Conservation (phyloP, 1,140 invertebrate species). For the Drosophila takahashii region DNA sequence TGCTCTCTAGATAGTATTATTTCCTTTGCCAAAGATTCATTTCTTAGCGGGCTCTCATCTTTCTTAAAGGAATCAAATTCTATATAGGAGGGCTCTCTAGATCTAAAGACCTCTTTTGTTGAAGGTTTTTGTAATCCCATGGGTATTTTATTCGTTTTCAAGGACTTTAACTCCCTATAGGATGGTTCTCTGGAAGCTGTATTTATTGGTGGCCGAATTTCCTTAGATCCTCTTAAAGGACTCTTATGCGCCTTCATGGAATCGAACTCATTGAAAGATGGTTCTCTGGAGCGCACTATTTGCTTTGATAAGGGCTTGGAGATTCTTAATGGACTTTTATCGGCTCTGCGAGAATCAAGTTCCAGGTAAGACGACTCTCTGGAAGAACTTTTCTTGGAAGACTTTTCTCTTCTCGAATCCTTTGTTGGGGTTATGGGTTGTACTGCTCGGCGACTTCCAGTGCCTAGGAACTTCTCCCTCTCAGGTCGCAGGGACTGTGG, state of each 20-base stretch:
- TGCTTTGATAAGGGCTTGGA: background rate
- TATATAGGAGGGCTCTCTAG: conserved; percentile 11
- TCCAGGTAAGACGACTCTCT: conserved; percentile 27
- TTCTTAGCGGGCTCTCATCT: background rate
- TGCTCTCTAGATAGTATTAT: background rate
- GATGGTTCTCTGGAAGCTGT: conserved; percentile 4
- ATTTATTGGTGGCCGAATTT: background rate
- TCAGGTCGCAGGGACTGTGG: conserved; percentile 14
- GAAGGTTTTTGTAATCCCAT: background rate
- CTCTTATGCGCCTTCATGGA: background rate
- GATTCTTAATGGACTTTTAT: background rate
- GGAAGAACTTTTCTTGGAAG: conserved; percentile 15
- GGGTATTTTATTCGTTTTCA: background rate
- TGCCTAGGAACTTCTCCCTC: conserved; percentile 19
- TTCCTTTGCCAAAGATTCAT: background rate
- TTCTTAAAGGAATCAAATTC: background rate
- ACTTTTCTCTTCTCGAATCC: conserved; percentile 1
- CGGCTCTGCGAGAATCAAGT: background rate
- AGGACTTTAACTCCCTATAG: background rate
- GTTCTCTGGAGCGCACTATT: conserved; percentile 11
- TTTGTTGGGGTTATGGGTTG: conserved; percentile 7
- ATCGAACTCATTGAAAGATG: conserved; percentile 11
- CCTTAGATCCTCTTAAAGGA: background rate
- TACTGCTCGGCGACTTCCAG: conserved; percentile 1
- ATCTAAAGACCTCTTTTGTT: background rate